Evolutionary conservation across 2,888 invertebrate species (phyloP).

Genomic region (Eupithecia centaureata): DNA sequence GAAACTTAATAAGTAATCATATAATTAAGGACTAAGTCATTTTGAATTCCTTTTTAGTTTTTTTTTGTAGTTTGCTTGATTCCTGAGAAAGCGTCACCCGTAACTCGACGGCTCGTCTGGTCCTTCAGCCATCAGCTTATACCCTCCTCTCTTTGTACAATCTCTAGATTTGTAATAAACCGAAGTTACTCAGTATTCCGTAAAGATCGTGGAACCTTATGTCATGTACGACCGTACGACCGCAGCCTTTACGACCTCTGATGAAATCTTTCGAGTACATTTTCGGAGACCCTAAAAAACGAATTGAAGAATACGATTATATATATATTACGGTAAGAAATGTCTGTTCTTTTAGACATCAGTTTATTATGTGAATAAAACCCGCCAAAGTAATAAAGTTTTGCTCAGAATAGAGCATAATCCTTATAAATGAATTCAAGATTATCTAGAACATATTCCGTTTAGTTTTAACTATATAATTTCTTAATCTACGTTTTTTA

Average conservation of each 20-base stretch:
- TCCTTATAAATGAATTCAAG: background rate
- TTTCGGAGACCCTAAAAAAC: constrained; percentile 13
- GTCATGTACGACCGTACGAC: constrained; percentile 27
- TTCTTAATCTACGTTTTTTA: background rate
- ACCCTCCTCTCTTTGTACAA: constrained; percentile 12
- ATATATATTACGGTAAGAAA: background rate
- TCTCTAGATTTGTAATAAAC: constrained; percentile 28
- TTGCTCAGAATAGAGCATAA: background rate
- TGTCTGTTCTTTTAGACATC: background rate
- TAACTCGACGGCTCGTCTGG: background rate
- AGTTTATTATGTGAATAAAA: background rate
- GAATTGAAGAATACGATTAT: constrained; percentile 6
- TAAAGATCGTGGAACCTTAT: constrained; percentile 26
- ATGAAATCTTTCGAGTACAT: constrained; percentile 19
- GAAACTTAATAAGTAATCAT: too few species aligned
- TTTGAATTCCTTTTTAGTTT: too few species aligned
- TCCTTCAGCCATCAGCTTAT: background rate
- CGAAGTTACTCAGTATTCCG: constrained; percentile 28
- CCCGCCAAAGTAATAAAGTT: background rate
- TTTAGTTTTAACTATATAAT: background rate
- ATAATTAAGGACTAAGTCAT: too few species aligned
- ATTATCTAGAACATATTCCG: background rate
- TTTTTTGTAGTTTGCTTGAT: background rate
- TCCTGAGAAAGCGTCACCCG: background rate
- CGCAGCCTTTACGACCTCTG: constrained; percentile 21